Evolutionary conservation across 1,140 invertebrate genomes (phyloP).

Genomic region (Hylaeus anthracinus): DNA sequence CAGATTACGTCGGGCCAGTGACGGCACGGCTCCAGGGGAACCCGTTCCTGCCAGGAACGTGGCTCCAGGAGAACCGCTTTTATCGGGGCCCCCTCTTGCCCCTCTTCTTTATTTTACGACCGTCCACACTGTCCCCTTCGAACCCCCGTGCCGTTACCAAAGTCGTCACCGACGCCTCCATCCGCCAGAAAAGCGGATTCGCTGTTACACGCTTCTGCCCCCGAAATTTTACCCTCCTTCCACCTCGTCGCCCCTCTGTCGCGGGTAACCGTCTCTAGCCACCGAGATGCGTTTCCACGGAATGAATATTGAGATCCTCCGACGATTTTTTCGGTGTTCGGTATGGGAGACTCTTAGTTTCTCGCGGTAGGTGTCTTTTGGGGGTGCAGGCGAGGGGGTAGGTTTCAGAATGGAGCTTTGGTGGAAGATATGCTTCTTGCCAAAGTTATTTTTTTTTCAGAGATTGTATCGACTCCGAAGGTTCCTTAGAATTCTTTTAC

Average conservation of each 20-base stretch:
- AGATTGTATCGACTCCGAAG: too few species aligned
- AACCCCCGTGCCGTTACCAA: slow-evolving; percentile 4
- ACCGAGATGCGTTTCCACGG: background rate
- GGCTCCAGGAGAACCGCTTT: slow-evolving; percentile 57
- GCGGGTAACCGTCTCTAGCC: background rate
- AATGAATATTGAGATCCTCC: slow-evolving; percentile 1
- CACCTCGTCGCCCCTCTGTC: background rate
- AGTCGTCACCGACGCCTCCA: slow-evolving; percentile 54
- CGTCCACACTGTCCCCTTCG: slow-evolving; percentile 1
- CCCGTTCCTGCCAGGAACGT: slow-evolving; percentile 55
- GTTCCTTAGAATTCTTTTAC: too few species aligned
- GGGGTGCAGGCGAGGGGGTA: too few species aligned
- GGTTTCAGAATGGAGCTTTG: too few species aligned
- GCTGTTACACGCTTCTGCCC: slow-evolving; percentile 52
- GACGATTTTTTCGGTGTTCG: background rate
- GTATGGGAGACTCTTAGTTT: background rate
- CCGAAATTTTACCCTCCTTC: slow-evolving; percentile 9
- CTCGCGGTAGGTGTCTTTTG: too few species aligned
- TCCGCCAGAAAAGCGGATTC: slow-evolving; percentile 66
- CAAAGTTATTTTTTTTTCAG: too few species aligned
- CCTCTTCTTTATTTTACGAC: slow-evolving; percentile 45
- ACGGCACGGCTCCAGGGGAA: slow-evolving; percentile 76
- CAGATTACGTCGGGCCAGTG: slow-evolving; percentile 80
- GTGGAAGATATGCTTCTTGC: too few species aligned
- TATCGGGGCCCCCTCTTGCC: slow-evolving; percentile 36